Percentiles rank a stretch among this genome's conserved stretches.
Evolutionary conservation across 2,797 vertebrate species (phyloP).

Genomic region (Sternotherus odoratus): DNA sequence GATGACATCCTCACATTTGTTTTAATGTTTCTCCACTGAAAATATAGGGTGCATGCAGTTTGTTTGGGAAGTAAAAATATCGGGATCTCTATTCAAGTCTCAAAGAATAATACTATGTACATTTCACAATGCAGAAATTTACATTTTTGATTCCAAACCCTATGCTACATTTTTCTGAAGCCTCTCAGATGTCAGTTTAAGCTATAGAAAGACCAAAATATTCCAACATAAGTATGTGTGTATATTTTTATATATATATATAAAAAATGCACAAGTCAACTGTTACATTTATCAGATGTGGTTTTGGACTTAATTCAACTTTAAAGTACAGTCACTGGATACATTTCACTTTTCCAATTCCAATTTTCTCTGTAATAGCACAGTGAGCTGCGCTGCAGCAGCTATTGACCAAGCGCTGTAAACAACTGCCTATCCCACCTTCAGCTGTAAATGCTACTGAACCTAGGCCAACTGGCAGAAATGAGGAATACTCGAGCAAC

Average conservation of each 20-base stretch:
- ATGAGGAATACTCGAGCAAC: slow-evolving; percentile 58
- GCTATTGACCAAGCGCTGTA: slow-evolving; percentile 47
- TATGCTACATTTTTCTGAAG: not conserved
- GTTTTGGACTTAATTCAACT: slow-evolving; percentile 57
- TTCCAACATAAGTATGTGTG: slow-evolving; percentile 23
- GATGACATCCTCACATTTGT: not conserved
- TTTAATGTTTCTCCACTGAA: not conserved
- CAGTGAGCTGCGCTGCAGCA: slow-evolving; percentile 24
- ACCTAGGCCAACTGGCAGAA: slow-evolving; percentile 73
- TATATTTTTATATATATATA: too few species aligned
- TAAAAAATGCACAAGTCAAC: slow-evolving; percentile 45
- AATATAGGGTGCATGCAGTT: not conserved
- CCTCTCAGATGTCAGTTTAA: not conserved
- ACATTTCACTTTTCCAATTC: slow-evolving; percentile 63
- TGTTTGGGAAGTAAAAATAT: not conserved
- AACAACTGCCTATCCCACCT: slow-evolving; percentile 62
- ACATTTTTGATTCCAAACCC: not conserved
- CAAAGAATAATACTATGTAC: not conserved
- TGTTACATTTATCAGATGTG: slow-evolving; percentile 41
- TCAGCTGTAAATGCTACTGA: slow-evolving; percentile 72
- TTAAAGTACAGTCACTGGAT: slow-evolving; percentile 53
- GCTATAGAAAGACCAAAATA: slow-evolving; percentile 21
- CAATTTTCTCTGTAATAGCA: slow-evolving; percentile 47
- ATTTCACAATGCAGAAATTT: not conserved
- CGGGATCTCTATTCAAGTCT: not conserved